Conservation (phyloP, 2,797 vertebrate species). For the Clarias fuscus region DNA sequence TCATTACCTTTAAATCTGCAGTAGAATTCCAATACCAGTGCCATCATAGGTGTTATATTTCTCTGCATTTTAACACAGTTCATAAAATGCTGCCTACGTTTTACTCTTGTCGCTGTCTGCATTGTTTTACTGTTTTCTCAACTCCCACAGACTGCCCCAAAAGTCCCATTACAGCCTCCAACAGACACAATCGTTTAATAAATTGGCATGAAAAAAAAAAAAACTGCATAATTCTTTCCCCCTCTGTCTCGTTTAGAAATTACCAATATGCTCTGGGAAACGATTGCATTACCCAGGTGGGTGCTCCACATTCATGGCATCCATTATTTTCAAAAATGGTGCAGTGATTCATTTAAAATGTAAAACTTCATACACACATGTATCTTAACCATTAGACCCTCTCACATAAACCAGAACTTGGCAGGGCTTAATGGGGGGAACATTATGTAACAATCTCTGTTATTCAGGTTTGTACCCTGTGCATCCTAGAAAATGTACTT, state of each 20-base stretch:
- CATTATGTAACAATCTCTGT: neutral
- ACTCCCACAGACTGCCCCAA: constrained; percentile 40
- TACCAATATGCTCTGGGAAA: constrained; percentile 4
- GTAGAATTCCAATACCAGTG: neutral
- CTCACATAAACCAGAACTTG: constrained; percentile 10
- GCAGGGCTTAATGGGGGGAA: neutral
- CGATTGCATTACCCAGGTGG: constrained; percentile 28
- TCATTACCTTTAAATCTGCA: neutral
- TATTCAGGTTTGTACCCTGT: neutral
- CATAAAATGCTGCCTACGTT: constrained; percentile 31
- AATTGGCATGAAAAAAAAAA: constrained; percentile 10
- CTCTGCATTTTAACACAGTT: constrained; percentile 28
- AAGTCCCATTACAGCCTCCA: constrained; percentile 30
- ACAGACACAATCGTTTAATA: constrained; percentile 28
- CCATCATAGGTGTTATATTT: constrained; percentile 2
- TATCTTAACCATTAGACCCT: neutral
- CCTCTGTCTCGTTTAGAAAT: neutral
- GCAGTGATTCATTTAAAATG: constrained; percentile 12
- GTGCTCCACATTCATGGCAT: constrained; percentile 2
- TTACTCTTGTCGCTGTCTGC: constrained; percentile 17
- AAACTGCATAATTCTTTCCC: constrained; percentile 14
- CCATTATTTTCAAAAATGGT: constrained; percentile 11
- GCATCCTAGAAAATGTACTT: constrained; percentile 4
- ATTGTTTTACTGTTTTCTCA: constrained; percentile 25
- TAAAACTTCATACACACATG: constrained; percentile 15